These are phyloP conservation scores for Centropyge bicolor DNA, from an alignment of 2,797 vertebrate species.

Conservation along the genomic window DNA sequence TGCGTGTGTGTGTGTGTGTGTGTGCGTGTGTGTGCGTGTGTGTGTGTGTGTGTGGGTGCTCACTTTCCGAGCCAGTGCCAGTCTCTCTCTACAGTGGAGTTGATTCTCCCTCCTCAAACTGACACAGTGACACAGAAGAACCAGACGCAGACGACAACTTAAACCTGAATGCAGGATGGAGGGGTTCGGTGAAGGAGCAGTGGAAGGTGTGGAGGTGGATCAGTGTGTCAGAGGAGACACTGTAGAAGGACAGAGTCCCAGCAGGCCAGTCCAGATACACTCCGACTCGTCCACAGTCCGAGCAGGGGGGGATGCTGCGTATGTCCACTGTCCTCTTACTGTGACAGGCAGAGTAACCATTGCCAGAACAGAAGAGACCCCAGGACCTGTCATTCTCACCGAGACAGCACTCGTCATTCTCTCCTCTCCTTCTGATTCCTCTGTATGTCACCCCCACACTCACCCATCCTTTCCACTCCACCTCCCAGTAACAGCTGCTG, in stretches of 20 bases:
- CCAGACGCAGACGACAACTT: not conserved
- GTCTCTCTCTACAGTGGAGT: not conserved
- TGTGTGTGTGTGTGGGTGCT: too few species aligned
- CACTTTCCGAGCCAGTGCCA: not conserved
- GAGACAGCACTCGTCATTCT: not conserved
- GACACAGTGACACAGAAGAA: slow-evolving; percentile 5
- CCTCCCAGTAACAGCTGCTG: slow-evolving; percentile 43
- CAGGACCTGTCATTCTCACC: slow-evolving; percentile 42
- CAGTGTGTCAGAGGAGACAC: slow-evolving; percentile 9
- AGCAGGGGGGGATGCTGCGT: not conserved
- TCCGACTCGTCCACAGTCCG: not conserved
- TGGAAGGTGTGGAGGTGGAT: slow-evolving; percentile 20
- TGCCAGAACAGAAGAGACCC: slow-evolving; percentile 3
- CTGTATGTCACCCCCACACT: slow-evolving; percentile 25
- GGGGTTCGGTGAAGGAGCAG: slow-evolving; percentile 22
- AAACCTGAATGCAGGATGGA: slow-evolving; percentile 8
- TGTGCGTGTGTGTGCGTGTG: too few species aligned
- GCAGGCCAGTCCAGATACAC: slow-evolving; percentile 35
- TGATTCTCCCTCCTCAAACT: not conserved
- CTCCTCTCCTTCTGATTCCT: slow-evolving; percentile 38
- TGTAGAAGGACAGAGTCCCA: slow-evolving; percentile 30
- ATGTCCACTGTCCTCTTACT: slow-evolving; percentile 11
- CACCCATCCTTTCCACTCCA: slow-evolving; percentile 18
- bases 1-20: too few species aligned
- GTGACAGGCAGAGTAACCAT: slow-evolving; percentile 21